Evolutionary conservation across 2,888 invertebrate genomes (phyloP).

Genomic region (Plebejus anna): DNA sequence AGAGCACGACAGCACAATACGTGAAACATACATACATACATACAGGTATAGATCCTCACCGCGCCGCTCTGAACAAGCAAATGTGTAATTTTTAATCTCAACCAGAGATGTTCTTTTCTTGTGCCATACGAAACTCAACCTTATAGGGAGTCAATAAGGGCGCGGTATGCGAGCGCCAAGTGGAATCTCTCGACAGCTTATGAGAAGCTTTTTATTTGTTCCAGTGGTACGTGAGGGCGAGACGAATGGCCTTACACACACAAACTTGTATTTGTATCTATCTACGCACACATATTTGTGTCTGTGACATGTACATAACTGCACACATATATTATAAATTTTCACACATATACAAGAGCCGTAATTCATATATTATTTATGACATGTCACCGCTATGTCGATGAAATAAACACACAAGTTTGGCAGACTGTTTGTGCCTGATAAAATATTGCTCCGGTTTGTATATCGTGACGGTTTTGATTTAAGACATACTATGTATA

Average conservation of each 20-base stretch:
- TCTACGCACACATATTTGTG: background rate
- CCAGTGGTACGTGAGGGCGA: slow-evolving; percentile 28
- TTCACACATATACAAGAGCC: background rate
- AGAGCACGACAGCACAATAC: background rate
- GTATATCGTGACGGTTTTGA: background rate
- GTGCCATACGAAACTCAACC: slow-evolving; percentile 46
- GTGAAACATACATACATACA: background rate
- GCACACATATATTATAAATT: background rate
- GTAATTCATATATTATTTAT: background rate
- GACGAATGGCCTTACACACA: background rate
- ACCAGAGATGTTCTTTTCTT: slow-evolving; percentile 74
- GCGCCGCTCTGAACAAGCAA: slow-evolving; percentile 49
- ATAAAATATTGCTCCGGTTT: background rate
- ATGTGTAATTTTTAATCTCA: slow-evolving; percentile 72
- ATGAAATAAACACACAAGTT: background rate
- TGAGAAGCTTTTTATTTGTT: slow-evolving; percentile 32
- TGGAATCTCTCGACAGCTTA: slow-evolving; percentile 30
- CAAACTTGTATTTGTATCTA: background rate
- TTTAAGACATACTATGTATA: background rate
- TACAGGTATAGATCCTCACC: slow-evolving; percentile 27
- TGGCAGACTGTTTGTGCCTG: background rate
- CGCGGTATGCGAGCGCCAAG: background rate
- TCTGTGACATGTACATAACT: background rate
- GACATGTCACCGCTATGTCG: background rate
- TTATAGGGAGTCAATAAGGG: slow-evolving; percentile 42